phyloP scores from a whole-genome alignment of 2,888 invertebrate species.

The Hipparchia semele region DNA sequence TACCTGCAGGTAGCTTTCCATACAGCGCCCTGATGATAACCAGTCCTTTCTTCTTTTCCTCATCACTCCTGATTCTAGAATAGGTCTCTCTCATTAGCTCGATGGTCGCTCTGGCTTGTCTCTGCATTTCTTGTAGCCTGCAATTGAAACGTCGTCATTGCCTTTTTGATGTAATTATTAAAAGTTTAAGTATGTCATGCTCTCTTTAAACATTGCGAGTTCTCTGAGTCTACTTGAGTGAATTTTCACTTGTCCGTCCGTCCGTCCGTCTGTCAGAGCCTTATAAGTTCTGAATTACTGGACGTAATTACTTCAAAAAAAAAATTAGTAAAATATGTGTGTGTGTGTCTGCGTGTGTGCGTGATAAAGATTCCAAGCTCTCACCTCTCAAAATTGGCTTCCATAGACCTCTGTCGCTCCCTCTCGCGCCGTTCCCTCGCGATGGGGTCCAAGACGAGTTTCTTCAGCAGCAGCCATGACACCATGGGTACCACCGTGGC shows the following conservation, averaged over 20 bases:
- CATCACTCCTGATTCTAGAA: conserved; percentile 90
- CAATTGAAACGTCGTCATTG: background rate
- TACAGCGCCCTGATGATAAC: conserved; percentile 93
- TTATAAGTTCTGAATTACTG: too few relatives aligned
- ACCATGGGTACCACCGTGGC: conserved; percentile 95
- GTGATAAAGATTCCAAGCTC: too few relatives aligned
- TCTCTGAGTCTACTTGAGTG: too few relatives aligned
- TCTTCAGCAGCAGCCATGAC: conserved; percentile 91
- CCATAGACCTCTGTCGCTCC: conserved; percentile 91
- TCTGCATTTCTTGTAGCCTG: conserved; percentile 89
- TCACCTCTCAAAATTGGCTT: conserved; percentile 88
- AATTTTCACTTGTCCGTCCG: too few relatives aligned
- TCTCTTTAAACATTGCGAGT: too few relatives aligned
- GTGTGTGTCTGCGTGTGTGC: too few relatives aligned
- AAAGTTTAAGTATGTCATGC: too few relatives aligned
- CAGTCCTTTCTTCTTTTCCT: conserved; percentile 92
- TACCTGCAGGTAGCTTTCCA: conserved; percentile 85
- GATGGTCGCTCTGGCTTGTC: conserved; percentile 93
- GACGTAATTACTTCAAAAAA: too few relatives aligned
- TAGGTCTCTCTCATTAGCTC: conserved; percentile 96
- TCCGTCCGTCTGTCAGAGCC: too few relatives aligned
- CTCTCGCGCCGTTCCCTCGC: conserved; percentile 89
- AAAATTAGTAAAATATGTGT: too few relatives aligned
- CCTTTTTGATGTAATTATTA: too few relatives aligned
- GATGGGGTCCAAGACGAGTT: conserved; percentile 93